phyloP scores from a whole-genome alignment of 2,888 invertebrate genomes.

The Ptilodon capucinus region DNA sequence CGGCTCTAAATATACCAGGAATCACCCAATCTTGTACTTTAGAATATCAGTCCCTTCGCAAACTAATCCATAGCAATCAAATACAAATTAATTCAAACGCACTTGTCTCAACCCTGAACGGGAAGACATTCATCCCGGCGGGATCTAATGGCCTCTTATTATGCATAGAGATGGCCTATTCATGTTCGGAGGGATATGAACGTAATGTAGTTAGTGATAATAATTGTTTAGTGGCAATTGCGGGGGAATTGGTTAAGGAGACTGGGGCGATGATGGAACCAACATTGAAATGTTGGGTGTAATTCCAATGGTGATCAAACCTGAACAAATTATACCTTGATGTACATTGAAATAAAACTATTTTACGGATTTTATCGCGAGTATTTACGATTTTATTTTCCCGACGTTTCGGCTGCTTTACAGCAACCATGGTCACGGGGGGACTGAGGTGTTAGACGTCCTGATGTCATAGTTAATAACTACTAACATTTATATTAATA shows the following conservation, averaged over 20 bases:
- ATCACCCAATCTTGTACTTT: no score
- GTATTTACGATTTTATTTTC: no score
- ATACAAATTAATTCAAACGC: slow-evolving; percentile 14
- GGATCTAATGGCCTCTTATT: slow-evolving; percentile 16
- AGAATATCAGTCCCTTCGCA: background rate
- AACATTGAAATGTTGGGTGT: background rate
- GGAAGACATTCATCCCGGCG: slow-evolving; percentile 2
- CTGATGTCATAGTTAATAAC: no score
- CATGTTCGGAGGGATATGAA: background rate
- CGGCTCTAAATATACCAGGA: no score
- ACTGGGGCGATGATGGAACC: background rate
- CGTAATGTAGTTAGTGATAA: background rate
- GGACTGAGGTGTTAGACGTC: no score
- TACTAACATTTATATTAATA: no score
- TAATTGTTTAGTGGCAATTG: background rate
- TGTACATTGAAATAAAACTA: no score
- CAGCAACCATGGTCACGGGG: no score
- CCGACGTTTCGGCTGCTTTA: no score
- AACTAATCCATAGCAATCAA: background rate
- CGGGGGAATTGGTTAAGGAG: background rate
- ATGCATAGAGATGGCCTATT: slow-evolving; percentile 17
- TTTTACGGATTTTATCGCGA: no score
- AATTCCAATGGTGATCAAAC: no score
- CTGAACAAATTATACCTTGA: no score
- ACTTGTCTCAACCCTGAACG: slow-evolving; percentile 1